phyloP scores from a whole-genome alignment of 2,797 vertebrate genomes.

The Acrocephalus scirpaceus region DNA sequence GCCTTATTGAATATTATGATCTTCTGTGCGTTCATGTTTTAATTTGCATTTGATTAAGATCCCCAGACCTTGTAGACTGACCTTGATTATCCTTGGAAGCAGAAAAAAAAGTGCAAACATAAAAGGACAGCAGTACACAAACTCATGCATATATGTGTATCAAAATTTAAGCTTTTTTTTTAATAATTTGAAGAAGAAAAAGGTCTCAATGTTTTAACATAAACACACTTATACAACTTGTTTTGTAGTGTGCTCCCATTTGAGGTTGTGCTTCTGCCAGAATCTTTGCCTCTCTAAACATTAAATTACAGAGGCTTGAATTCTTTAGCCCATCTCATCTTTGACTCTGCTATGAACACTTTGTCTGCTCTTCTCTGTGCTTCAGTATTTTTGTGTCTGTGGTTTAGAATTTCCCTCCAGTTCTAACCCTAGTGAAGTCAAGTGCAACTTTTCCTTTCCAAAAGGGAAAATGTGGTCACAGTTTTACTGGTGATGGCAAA shows the following conservation, averaged over 20 bases:
- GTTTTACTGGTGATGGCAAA: not conserved
- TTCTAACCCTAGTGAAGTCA: not conserved
- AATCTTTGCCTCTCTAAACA: not conserved
- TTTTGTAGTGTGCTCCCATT: not conserved
- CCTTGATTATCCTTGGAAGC: conserved; percentile 41
- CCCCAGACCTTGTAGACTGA: conserved; percentile 5
- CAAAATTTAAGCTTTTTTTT: not conserved
- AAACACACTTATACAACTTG: not conserved
- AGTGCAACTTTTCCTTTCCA: not conserved
- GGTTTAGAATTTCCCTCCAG: not conserved
- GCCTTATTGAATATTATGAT: conserved; percentile 56
- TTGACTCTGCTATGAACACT: not conserved
- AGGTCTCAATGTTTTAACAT: not conserved
- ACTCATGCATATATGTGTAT: too few relatives aligned
- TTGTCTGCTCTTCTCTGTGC: not conserved
- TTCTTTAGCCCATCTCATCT: not conserved
- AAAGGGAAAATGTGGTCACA: not conserved
- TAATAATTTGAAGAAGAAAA: not conserved
- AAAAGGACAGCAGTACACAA: not conserved
- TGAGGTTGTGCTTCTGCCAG: not conserved
- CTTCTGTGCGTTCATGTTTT: conserved; percentile 1
- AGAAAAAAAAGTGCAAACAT: not conserved
- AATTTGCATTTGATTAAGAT: conserved; percentile 62
- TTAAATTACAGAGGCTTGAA: not conserved
- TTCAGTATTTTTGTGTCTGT: not conserved